A percentile compares a stretch with the other conserved stretches of the same genome.
These are phyloP conservation scores for Eretmochelys imbricata DNA, from an alignment of 2,113 vertebrate genomes.

Conservation along the genomic window DNA sequence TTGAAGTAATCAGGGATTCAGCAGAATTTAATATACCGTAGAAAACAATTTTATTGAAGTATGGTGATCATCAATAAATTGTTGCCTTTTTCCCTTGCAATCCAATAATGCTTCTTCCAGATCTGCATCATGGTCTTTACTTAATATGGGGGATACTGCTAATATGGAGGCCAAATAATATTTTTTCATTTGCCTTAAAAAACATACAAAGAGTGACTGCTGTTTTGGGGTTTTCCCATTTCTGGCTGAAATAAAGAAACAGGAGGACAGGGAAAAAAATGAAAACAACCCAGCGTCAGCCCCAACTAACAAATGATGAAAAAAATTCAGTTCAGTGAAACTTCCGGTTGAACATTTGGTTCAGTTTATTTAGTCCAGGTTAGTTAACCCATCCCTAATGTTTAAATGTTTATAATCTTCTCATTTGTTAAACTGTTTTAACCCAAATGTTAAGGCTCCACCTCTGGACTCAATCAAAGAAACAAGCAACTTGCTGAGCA, in stretches of 20 bases:
- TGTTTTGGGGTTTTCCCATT: neutral
- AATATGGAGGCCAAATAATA: neutral
- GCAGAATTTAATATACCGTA: neutral
- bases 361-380: neutral
- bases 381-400: constrained; percentile 5
- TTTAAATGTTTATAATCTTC: constrained; percentile 45
- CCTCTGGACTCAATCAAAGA: constrained; percentile 28
- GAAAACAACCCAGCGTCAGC: neutral
- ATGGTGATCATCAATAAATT: neutral
- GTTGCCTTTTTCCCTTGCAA: neutral
- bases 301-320: neutral
- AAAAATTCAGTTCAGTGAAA: neutral
- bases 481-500: neutral
- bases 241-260: no score
- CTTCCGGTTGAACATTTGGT: neutral
- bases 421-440: constrained; percentile 6
- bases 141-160: neutral
- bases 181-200: neutral
- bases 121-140: neutral
- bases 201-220: neutral
- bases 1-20: neutral
- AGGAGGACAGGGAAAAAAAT: neutral
- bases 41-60: neutral
- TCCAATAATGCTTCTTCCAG: neutral
- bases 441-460: neutral